These are phyloP conservation scores for Oncorhynchus nerka DNA, from an alignment of 2,113 vertebrate species.

Conservation along the genomic window DNA sequence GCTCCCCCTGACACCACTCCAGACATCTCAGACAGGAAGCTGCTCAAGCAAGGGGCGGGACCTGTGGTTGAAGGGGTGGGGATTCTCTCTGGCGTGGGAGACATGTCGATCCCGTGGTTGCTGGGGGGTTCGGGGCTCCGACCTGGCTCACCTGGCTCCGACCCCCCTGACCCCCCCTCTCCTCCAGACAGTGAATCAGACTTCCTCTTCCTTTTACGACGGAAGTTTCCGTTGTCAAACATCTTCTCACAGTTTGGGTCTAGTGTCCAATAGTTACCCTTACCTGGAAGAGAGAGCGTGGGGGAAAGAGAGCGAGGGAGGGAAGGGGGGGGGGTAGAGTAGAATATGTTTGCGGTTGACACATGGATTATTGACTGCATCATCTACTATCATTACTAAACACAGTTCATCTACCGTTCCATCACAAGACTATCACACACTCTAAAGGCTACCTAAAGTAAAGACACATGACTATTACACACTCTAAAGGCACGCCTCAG, in stretches of 20 bases:
- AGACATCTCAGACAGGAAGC: constrained; percentile 92
- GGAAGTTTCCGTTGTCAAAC: constrained; percentile 99
- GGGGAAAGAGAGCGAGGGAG: neutral
- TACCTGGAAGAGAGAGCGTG: constrained; percentile 71
- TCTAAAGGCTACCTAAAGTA: too few relatives aligned
- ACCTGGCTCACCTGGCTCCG: constrained; percentile 77
- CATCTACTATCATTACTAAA: too few relatives aligned
- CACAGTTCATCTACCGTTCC: too few relatives aligned
- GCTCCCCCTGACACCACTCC: constrained; percentile 74
- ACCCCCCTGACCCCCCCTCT: constrained; percentile 55
- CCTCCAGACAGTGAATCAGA: constrained; percentile 76
- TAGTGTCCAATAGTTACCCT: constrained; percentile 98
- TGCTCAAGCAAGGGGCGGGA: constrained; percentile 82
- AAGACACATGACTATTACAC: too few relatives aligned
- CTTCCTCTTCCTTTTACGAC: constrained; percentile 97
- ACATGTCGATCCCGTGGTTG: constrained; percentile 67
- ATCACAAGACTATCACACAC: too few relatives aligned
- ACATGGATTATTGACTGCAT: neutral
- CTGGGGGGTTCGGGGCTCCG: constrained; percentile 73
- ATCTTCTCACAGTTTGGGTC: constrained; percentile 99
- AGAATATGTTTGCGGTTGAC: neutral
- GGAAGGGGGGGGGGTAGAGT: neutral
- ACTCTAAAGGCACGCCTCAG: too few relatives aligned
- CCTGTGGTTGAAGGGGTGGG: constrained; percentile 73
- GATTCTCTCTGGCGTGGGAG: constrained; percentile 78